A percentile compares a stretch with the other conserved stretches of the same genome.
Conservation (phyloP, 1,140 invertebrate genomes). For the Diabrotica virgifera region DNA sequence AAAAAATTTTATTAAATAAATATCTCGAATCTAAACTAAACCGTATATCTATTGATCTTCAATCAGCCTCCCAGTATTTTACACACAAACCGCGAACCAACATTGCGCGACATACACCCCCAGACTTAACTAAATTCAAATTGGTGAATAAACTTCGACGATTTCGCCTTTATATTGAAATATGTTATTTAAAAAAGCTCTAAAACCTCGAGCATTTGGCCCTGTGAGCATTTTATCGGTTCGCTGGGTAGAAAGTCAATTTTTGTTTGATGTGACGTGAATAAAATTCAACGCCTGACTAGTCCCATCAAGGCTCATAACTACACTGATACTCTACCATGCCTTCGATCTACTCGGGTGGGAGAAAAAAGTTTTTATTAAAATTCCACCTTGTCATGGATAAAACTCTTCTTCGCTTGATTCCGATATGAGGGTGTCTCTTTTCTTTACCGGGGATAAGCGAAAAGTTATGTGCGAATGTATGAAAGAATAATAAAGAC, state of each 20-base stretch:
- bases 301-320: conserved; percentile 29
- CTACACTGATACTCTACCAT: not conserved
- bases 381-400: not conserved
- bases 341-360: not conserved
- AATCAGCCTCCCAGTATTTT: too few relatives aligned
- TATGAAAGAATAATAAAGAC: too few relatives aligned
- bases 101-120: too few relatives aligned
- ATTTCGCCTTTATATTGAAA: not conserved
- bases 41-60: too few relatives aligned
- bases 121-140: too few relatives aligned
- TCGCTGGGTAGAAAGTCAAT: conserved; percentile 43
- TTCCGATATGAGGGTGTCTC: too few relatives aligned
- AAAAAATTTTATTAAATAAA: too few relatives aligned
- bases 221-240: conserved; percentile 38
- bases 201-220: conserved; percentile 1
- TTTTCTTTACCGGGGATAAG: too few relatives aligned
- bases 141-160: too few relatives aligned
- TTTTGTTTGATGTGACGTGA: conserved; percentile 43
- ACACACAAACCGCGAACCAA: too few relatives aligned
- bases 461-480: too few relatives aligned
- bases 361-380: not conserved
- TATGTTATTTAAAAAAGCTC: conserved; percentile 5
- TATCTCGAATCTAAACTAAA: too few relatives aligned
- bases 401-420: not conserved
- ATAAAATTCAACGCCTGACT: conserved; percentile 40